Base-by-base conservation (phyloP, 2,797 vertebrate species). In the Staurois parvus region DNA sequence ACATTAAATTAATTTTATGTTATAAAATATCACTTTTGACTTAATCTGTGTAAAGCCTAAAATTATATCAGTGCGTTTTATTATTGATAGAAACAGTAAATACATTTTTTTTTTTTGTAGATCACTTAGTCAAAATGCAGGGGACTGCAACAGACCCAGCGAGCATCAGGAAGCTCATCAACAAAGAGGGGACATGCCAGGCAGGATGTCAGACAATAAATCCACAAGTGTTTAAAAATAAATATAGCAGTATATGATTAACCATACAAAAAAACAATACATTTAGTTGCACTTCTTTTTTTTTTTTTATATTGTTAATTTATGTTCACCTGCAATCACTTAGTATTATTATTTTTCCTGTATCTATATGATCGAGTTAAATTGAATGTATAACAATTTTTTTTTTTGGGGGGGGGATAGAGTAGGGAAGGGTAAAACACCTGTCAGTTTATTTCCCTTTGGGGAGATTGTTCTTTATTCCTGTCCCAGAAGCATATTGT, bases 141-240 rank as follows among this genome's bases (percentile, higher is more conserved):
- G 30, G 19, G 29, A 32, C 12, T n/a, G 24, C 48, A 24, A 9
- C 21, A 69, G 62, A 29, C 12, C 34, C 7, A 62, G 6, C n/a
- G 83, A 72, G 37, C 56, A 28, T 10, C 42, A 78, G 32, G 76
- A 77, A 42, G 13, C 34, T 29, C 34, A 66, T 8, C 68, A 73
- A 32, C 56, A 45, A 45, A 73, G 56, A 13, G 26, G 21, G 48
- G 56, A 79, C 7, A 32, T 28, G 19, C 26, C 62, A 13, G 68
- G 30, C 28, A 72, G 12, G 30, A 64, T 26, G 62, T 64, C 29
- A 21, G 76, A 73, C 28, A 85, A 85, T 48, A 85, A 72, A 73
- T 85, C 76, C 26, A 85, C 83, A 48, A 56, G 64, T 19, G 83
- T 85, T 30, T 85, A 85, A 79, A 24, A 24, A 72, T 8, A 68